Percentiles rank a stretch among this genome's conserved stretches.
Evolutionary conservation across 2,888 invertebrate genomes (phyloP).

Genomic region (Standfussiana lucernea): DNA sequence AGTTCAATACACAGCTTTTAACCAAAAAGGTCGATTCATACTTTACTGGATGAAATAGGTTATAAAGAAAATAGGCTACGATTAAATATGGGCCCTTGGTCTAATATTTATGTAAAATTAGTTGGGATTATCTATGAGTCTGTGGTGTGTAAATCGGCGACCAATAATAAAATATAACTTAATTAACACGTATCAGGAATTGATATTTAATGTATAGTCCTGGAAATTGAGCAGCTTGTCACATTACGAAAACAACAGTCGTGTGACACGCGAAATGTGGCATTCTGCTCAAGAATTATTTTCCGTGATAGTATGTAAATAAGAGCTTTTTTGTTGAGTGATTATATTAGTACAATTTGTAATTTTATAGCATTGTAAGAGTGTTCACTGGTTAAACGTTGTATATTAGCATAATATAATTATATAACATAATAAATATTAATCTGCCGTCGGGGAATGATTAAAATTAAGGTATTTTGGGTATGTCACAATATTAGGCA

Average conservation of each 20-base stretch:
- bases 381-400: slow-evolving; percentile 42
- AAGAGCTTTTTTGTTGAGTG: slow-evolving; percentile 55
- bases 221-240: slow-evolving; percentile 24
- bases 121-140: slow-evolving; percentile 8
- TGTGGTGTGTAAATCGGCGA: slow-evolving; percentile 34
- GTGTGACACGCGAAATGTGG: neutral
- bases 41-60: slow-evolving; percentile 12
- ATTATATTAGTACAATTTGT: slow-evolving; percentile 70
- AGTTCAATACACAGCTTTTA: slow-evolving; percentile 50
- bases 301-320: slow-evolving; percentile 34
- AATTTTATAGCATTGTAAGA: slow-evolving; percentile 53
- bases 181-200: slow-evolving; percentile 54
- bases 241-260: neutral
- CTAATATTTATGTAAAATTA: slow-evolving; percentile 8
- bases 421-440: slow-evolving; percentile 40
- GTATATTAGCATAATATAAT: slow-evolving; percentile 45
- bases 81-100: neutral
- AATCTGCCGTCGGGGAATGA: slow-evolving; percentile 14
- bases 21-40: slow-evolving; percentile 31
- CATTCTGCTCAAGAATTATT: neutral
- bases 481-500: slow-evolving; percentile 34
- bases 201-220: slow-evolving; percentile 37
- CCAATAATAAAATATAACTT: slow-evolving; percentile 46
- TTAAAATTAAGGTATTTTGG: slow-evolving; percentile 22
- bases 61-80: neutral